A percentile compares a stretch with the other conserved stretches of the same genome.
Conservation (phyloP, 2,888 invertebrate genomes). For the Epinotia bilunana region DNA sequence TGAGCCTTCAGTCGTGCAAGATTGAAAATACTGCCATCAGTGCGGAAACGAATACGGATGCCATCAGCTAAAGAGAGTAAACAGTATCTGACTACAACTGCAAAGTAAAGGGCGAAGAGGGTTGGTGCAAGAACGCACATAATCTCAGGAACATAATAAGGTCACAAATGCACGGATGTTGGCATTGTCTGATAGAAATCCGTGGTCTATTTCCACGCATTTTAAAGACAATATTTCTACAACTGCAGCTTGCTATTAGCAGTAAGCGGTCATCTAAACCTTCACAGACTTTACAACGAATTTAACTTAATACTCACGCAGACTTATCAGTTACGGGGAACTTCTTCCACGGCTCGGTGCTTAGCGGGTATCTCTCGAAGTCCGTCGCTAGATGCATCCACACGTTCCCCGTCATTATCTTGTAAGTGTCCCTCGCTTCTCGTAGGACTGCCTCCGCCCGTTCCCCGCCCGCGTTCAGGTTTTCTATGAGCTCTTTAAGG, state of each 20-base stretch:
- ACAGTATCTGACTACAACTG: too few relatives aligned
- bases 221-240: background rate
- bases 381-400: conserved; percentile 90
- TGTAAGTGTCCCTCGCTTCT: conserved; percentile 85
- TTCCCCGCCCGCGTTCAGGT: conserved; percentile 80
- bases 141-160: too few relatives aligned
- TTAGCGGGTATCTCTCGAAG: conserved; percentile 85
- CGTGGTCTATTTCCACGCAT: background rate
- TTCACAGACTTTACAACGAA: background rate
- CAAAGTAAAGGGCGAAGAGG: too few relatives aligned
- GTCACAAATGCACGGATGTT: too few relatives aligned
- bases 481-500: conserved; percentile 87
- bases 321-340: conserved; percentile 65
- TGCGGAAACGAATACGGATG: too few relatives aligned
- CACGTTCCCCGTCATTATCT: conserved; percentile 83
- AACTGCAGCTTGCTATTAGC: too few relatives aligned
- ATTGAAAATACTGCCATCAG: too few relatives aligned
- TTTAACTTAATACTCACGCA: conserved; percentile 56
- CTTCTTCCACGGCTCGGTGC: conserved; percentile 82
- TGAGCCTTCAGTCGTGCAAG: too few relatives aligned
- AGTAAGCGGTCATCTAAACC: background rate
- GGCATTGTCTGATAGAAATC: background rate
- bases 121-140: too few relatives aligned
- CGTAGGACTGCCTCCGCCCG: conserved; percentile 73
- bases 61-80: too few relatives aligned